Evolutionary conservation across 2,113 vertebrate species (phyloP).

Genomic region (Protobothrops mucrosquamatus): DNA sequence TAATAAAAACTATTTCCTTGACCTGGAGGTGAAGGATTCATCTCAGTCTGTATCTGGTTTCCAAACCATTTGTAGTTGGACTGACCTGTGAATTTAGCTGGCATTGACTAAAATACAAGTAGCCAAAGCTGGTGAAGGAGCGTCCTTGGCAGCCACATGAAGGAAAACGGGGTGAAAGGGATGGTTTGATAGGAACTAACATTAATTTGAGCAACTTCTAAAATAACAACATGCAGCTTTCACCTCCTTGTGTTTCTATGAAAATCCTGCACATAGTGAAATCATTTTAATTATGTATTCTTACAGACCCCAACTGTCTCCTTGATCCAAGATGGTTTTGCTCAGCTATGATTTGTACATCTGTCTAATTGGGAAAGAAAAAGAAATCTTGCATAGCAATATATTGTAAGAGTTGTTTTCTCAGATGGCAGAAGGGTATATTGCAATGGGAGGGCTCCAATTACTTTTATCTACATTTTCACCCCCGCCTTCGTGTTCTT

Average conservation of each 20-base stretch:
- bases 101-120: neutral
- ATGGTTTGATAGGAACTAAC: neutral
- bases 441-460: neutral
- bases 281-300: neutral
- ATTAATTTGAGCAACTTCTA: neutral
- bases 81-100: neutral
- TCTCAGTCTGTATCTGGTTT: neutral
- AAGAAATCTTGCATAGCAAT: neutral
- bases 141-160: neutral
- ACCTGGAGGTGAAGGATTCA: neutral
- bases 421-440: neutral
- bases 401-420: neutral
- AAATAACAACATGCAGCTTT: neutral
- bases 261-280: neutral
- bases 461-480: neutral
- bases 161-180: neutral
- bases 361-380: neutral
- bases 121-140: neutral
- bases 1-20: neutral
- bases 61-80: neutral
- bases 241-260: accelerated
- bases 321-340: neutral
- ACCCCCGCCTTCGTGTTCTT: too few relatives aligned
- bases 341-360: neutral
- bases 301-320: neutral